A percentile compares a stretch with the other conserved stretches of the same genome.
Conservation (phyloP, 2,797 vertebrate genomes). For the Eleutherodactylus coqui region DNA sequence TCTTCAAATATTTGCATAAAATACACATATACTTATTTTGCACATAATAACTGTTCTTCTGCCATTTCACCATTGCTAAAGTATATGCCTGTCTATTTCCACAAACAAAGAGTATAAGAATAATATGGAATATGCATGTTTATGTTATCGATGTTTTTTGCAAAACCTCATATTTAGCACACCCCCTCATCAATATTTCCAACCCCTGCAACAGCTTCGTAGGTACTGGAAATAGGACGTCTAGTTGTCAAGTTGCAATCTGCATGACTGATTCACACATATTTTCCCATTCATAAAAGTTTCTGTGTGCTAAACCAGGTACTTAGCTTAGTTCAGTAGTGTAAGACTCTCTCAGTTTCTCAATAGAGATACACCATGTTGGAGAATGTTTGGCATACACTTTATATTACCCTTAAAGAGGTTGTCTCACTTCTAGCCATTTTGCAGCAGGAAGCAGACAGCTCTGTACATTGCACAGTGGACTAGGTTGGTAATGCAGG, state of each 20-base stretch:
- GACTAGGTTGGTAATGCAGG: too few species aligned
- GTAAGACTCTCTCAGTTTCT: background rate
- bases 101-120: too few species aligned
- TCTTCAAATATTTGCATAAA: background rate
- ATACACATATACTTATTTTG: background rate
- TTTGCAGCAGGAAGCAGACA: too few species aligned
- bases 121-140: background rate
- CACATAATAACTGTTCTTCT: background rate
- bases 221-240: too few species aligned
- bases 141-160: background rate
- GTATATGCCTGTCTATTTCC: background rate
- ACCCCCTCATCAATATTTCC: background rate
- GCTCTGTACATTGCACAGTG: too few species aligned
- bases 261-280: background rate
- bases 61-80: background rate
- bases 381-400: too few species aligned
- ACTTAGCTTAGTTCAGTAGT: background rate
- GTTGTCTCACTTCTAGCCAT: too few species aligned
- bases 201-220: too few species aligned
- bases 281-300: background rate
- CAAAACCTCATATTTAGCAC: background rate
- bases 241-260: too few species aligned
- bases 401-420: too few species aligned
- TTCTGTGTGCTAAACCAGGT: too few species aligned
- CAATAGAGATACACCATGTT: background rate